Evolutionary conservation across 2,113 vertebrate genomes (phyloP).

Genomic region (Misgurnus anguillicaudatus): DNA sequence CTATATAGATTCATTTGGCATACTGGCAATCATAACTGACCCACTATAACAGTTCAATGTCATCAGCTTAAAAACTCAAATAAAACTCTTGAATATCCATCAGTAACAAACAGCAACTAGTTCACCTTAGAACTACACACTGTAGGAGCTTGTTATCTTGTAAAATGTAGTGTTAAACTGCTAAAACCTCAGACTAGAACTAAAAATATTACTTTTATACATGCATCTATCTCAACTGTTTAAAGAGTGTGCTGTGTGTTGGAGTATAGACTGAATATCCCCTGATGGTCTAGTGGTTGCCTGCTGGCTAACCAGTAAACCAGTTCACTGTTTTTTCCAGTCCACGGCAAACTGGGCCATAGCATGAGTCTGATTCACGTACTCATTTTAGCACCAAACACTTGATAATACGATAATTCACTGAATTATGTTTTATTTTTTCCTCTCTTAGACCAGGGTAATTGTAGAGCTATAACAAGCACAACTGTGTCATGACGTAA

Average conservation of each 20-base stretch:
- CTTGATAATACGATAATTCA: background rate
- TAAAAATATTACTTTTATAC: background rate
- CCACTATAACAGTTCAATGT: background rate
- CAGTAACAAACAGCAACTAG: background rate
- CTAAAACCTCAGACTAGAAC: background rate
- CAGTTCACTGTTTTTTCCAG: constrained; percentile 59
- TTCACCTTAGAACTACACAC: no score
- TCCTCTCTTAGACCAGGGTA: background rate
- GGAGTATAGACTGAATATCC: constrained; percentile 18
- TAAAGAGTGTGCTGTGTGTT: background rate
- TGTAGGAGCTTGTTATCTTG: no score
- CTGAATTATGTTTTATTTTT: background rate
- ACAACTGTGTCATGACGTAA: constrained; percentile 5
- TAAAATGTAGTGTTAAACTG: no score
- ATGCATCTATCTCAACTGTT: background rate
- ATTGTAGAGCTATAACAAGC: constrained; percentile 8
- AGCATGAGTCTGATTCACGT: constrained; percentile 31
- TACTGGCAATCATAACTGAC: background rate
- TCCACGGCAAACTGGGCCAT: constrained; percentile 64
- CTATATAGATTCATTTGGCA: background rate
- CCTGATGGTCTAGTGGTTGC: constrained; percentile 38
- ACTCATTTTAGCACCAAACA: constrained; percentile 27
- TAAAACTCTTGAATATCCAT: no score
- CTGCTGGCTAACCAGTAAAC: constrained; percentile 64
- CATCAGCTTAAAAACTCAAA: background rate